Base-by-base conservation (phyloP, 1,140 invertebrate species). In the Cotesia glomerata region DNA sequence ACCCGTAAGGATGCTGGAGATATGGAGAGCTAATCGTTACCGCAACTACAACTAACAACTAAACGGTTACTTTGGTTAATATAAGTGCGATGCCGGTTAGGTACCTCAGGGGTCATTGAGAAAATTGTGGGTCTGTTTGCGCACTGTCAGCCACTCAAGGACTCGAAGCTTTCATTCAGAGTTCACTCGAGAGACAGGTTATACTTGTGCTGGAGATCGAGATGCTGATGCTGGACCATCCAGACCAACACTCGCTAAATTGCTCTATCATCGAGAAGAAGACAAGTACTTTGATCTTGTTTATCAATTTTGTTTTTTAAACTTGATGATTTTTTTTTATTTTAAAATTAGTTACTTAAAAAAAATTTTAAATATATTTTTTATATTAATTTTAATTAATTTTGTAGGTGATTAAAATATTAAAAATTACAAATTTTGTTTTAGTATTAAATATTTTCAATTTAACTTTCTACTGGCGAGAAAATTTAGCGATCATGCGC, bases 81-180 rank as follows among this genome's bases (percentile, higher is more conserved):
- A n/a, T n/a, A 82, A 84, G 82, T 77, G 82, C 81, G 73, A 26
- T 2, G 1, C 26, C 26, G 26, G 26, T 26, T 26, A 26, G 26
- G 26, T 26, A 26, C 26, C 26, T 26, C 26, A 26, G 75, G 83
- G 82, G 78, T 85, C 84, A 85, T 85, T 84, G 81, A 84, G 84
- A 85, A 84, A 84, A 85, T 85, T 85, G 84, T 79, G 79, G 83
- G 84, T 80, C 81, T 85, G 82, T 84, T 84, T 84, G 82, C 39
- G 39, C 77, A 83, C 83, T 85, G 84, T 84, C 83, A 85, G 84
- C 78, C 78, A 76, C 78, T 26, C 26, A 26, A 26, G 26, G 39
- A 45, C 39, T 45, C 39, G 2, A 45, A 2, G 81, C 78, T 85
- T 85, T 85, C 79, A 83, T 84, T 85, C 81, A 80, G 79, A 26